Evolutionary conservation across 2,797 vertebrate species (phyloP), one percentile per base, ranked within the genome.

Genomic region (Tenualosa thibaudeaui): DNA sequence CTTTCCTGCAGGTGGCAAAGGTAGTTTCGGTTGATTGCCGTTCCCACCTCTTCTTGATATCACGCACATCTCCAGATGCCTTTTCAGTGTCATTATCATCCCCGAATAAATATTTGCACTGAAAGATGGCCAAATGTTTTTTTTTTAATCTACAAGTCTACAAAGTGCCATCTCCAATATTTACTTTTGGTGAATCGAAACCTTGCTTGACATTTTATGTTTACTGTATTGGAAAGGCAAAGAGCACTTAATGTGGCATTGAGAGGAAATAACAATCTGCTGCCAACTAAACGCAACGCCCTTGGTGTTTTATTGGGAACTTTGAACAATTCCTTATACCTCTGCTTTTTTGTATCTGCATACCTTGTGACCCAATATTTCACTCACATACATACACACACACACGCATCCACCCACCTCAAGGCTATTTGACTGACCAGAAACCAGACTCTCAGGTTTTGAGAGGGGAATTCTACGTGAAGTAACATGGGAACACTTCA

Each of bases 361-460:
- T 17, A 65, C 24, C 68, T 75, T 40, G 22, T 58, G 4, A 54
- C 53, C 53, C 26, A 37, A 37, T 15, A 37, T 46, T 7, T 46
- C 13, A 40, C 68, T 43, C 15, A 75, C 37, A 43, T 37, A 43
- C 31, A 75, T 2, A 46, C 68, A 71, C 31, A 71, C 71, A 22
- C 40, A 78, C 2, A 81, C 37, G 37, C 40, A 54, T 12, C 2
- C 50, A 9, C 10, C 50, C 10, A 7, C 40, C 65, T 56, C 5
- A 12, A 10, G 19, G n/a, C 40, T 22, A 26, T 50, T 26, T 19
- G 49, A 37, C 7, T 37, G 37, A 50, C 46, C 81, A 26, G 51
- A 56, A 85, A 60, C 84, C 81, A 46, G 84, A 65, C 8, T 13
- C 46, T 9, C 84, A 81, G 84, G 84, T 81, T 49, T 58, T 5